phyloP scores from a whole-genome alignment of 2,113 vertebrate species.

The Manacus vitellinus region DNA sequence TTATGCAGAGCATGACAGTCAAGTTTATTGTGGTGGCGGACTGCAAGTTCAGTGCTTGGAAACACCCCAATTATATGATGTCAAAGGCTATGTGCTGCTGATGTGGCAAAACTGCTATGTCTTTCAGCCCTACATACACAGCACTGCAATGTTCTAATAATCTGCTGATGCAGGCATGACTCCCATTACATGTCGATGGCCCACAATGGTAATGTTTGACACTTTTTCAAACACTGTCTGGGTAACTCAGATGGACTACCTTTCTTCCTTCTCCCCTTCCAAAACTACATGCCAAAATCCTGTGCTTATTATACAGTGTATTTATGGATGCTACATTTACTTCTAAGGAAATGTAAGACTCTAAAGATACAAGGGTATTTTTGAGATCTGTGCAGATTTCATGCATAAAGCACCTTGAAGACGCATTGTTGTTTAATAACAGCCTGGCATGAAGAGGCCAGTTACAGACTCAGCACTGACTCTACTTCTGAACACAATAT shows the following conservation, averaged over 20 bases:
- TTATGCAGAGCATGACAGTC: neutral
- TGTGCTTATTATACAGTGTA: accelerated
- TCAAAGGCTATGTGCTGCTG: constrained; percentile 55
- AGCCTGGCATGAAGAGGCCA: neutral
- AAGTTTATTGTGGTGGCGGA: neutral
- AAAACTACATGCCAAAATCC: neutral
- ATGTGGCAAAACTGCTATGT: constrained; percentile 14
- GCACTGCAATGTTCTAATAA: neutral
- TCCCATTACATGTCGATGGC: neutral
- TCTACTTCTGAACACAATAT: neutral
- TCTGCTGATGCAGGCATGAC: neutral
- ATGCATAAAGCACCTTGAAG: neutral
- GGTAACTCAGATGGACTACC: neutral
- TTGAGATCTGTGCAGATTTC: neutral
- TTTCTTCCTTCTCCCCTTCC: neutral
- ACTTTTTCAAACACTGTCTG: neutral
- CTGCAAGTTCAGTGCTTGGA: constrained; percentile 35
- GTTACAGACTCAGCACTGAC: neutral
- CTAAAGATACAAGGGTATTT: neutral
- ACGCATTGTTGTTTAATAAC: neutral
- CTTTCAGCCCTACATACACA: constrained; percentile 19
- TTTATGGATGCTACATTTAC: neutral
- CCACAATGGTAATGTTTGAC: neutral
- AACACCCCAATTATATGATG: constrained; percentile 47
- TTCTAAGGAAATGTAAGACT: neutral